Conservation (phyloP, 2,797 vertebrate genomes). For the Hafferia zeledoni region DNA sequence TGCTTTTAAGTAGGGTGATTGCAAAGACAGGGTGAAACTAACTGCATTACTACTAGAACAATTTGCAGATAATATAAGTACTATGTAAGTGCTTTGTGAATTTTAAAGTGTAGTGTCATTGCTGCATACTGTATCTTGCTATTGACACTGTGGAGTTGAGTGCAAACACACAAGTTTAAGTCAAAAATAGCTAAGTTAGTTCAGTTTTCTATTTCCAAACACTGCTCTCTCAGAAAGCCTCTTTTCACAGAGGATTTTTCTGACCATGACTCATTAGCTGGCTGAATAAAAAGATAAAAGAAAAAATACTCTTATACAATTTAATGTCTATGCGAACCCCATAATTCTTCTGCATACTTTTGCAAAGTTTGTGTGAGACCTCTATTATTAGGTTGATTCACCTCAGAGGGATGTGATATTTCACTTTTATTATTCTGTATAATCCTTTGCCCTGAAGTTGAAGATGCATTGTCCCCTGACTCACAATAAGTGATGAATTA, state of each 20-base stretch:
- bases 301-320: background rate
- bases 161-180: background rate
- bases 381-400: background rate
- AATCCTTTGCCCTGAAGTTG: conserved; percentile 26
- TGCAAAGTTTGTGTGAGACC: background rate
- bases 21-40: background rate
- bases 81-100: background rate
- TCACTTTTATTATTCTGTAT: background rate
- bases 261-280: background rate
- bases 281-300: background rate
- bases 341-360: background rate
- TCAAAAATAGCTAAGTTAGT: background rate
- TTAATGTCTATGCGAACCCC: background rate
- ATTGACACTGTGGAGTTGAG: too few species aligned
- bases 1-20: background rate
- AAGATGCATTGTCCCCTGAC: conserved; percentile 26
- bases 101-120: background rate
- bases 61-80: background rate
- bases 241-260: background rate
- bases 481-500: conserved; percentile 48
- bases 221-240: background rate
- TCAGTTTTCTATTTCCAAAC: background rate
- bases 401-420: background rate
- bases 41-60: background rate
- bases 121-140: background rate